phyloP scores from a whole-genome alignment of 2,113 vertebrate genomes.

The Amblyopsis rosae region DNA sequence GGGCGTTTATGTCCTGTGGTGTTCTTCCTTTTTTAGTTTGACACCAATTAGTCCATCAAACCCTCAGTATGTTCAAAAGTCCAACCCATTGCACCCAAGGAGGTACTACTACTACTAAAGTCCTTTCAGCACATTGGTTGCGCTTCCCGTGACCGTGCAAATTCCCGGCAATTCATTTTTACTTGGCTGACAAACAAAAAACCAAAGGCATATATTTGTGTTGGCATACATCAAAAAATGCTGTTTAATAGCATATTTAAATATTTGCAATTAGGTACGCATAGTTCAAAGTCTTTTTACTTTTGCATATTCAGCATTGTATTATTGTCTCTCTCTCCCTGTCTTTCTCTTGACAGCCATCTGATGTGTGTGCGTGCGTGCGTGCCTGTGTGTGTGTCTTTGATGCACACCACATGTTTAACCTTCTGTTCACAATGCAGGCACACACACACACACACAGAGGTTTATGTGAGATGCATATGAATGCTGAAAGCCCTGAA shows the following conservation, averaged over 20 bases:
- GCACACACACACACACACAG: neutral
- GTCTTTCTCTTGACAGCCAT: constrained; percentile 55
- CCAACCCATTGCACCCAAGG: constrained; percentile 1
- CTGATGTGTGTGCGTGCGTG: neutral
- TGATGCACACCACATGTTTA: constrained; percentile 68
- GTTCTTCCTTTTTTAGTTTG: constrained; percentile 12
- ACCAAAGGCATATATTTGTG: constrained; percentile 42
- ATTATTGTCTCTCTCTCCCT: constrained; percentile 32
- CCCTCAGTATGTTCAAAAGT: neutral
- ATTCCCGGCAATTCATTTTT: constrained; percentile 22
- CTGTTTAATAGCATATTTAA: constrained; percentile 58
- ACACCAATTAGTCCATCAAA: constrained; percentile 10
- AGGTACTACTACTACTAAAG: neutral
- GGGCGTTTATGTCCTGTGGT: neutral
- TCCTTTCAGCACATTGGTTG: constrained; percentile 31
- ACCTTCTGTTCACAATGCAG: constrained; percentile 54
- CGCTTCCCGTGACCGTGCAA: constrained; percentile 31
- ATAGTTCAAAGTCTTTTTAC: constrained; percentile 66
- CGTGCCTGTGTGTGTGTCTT: constrained; percentile 58
- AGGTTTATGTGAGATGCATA: constrained; percentile 33
- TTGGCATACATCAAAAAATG: constrained; percentile 48
- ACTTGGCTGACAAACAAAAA: constrained; percentile 13
- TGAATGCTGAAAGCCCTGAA: constrained; percentile 18
- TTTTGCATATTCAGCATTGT: constrained; percentile 68
- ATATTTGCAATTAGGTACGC: constrained; percentile 67